Conservation (phyloP, 2,888 invertebrate species). For the Cyclophora albipunctata region DNA sequence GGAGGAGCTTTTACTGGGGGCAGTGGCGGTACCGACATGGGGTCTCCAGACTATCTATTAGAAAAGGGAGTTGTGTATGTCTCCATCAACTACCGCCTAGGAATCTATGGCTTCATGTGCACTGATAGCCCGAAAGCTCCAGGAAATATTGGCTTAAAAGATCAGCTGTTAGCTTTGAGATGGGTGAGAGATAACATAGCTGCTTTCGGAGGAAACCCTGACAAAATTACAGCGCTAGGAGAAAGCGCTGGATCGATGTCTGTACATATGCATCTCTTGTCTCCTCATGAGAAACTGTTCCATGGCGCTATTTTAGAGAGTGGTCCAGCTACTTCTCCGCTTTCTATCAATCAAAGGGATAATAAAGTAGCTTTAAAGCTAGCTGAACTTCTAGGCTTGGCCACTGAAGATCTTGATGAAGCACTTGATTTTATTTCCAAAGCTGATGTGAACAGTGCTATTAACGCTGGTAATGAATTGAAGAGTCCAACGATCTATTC, state of each 20-base stretch:
- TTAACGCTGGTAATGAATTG: conserved; percentile 2
- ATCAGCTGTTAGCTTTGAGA: conserved; percentile 7
- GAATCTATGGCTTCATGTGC: conserved; percentile 12
- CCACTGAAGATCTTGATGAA: conserved; percentile 3
- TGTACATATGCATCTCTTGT: conserved; percentile 8
- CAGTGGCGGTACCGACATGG: not conserved
- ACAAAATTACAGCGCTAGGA: conserved; percentile 9
- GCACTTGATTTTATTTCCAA: conserved; percentile 5
- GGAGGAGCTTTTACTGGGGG: conserved; percentile 8
- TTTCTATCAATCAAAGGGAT: conserved; percentile 4
- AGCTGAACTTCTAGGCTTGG: conserved; percentile 5
- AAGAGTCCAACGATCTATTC: not conserved
- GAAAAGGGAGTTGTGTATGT: conserved; percentile 9
- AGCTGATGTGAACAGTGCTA: conserved; percentile 1
- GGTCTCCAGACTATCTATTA: not conserved
- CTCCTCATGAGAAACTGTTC: conserved; percentile 9
- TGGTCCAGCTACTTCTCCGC: conserved; percentile 5
- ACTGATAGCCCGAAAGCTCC: conserved; percentile 9
- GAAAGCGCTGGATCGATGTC: conserved; percentile 11
- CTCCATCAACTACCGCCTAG: conserved; percentile 6
- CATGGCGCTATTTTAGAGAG: conserved; percentile 11
- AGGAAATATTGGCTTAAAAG: conserved; percentile 12
- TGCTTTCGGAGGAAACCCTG: conserved; percentile 11
- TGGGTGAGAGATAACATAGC: conserved; percentile 14
- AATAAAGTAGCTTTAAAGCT: conserved; percentile 4